Conservation (phyloP, 53 echinoderm and acorn worm genomes). For the Zoroaster sp. region DNA sequence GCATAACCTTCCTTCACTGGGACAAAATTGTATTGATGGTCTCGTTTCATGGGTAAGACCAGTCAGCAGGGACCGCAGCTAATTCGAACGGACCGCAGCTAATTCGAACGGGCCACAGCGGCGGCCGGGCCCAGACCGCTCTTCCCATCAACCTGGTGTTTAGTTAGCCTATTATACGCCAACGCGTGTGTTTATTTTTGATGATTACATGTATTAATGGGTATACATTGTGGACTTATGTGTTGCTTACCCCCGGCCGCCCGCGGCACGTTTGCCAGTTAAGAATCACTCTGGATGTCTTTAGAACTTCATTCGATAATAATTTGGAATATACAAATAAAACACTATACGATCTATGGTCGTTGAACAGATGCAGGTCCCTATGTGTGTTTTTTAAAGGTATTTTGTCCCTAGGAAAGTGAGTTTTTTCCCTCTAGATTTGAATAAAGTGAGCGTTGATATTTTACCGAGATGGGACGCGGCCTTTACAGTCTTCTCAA, state of each 20-base stretch:
- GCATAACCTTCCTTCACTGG: not conserved
- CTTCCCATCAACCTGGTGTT: constrained; percentile 12
- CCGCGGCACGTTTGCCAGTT: constrained; percentile 34
- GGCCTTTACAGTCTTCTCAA: not conserved
- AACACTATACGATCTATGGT: not conserved
- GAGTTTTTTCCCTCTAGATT: not conserved
- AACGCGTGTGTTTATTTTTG: constrained; percentile 34
- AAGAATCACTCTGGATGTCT: not conserved
- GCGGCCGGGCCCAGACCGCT: not conserved
- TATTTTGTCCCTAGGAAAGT: not conserved
- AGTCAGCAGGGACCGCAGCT: not conserved
- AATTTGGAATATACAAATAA: not conserved
- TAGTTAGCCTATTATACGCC: constrained; percentile 41
- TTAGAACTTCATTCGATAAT: constrained; percentile 3
- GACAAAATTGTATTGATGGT: not conserved
- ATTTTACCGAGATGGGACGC: not conserved
- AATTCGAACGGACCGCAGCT: not conserved
- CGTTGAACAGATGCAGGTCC: not conserved
- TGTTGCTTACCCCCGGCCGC: not conserved
- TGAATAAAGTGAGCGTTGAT: not conserved
- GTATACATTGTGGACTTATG: constrained; percentile 30
- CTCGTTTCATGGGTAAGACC: not conserved
- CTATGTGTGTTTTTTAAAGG: not conserved
- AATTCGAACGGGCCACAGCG: constrained; percentile 8
- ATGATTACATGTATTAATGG: constrained; percentile 34